Evolutionary conservation across 2,113 vertebrate genomes (phyloP), one percentile per base, ranked within the genome.

Genomic region (Peromyscus leucopus): DNA sequence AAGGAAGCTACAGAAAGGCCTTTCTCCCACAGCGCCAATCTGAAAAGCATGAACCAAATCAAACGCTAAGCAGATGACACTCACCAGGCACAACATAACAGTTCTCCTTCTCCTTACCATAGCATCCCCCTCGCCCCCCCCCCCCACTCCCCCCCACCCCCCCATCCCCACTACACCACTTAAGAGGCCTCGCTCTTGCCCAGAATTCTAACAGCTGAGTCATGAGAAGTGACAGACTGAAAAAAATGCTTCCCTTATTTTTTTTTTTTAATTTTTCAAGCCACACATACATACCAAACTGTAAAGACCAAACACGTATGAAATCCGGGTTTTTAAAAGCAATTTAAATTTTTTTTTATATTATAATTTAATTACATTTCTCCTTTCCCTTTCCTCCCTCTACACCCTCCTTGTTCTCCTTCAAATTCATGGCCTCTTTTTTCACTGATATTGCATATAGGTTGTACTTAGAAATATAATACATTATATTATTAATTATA

Each of bases 171-270:
- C 9, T 36, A 55, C 16, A 22, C 17, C 39, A 78, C 74, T 55
- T 51, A 46, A 12, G 10, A 92, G 55, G 92, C 83, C 71, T 88
- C 31, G 7, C 39, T 42, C 87, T 55, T 42, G 15, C 63, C 75
- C 71, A 95, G 93, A 84, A 94, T 75, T 69, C 51, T 72, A 90
- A 61, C 33, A 89, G 36, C 93, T 79, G 74, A 96, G 69, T 83
- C 89, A 94, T 36, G 36, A 96, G 69, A 94, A 83, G 75, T 22
- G 46, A 91, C 79, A 94, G 82, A 55, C 65, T 42, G 39, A 94
- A 89, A 89, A 93, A 91, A 79, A 61, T 65, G 69, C 3, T 55
- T 82, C 31, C 75, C 21, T 69, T n/a, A 36, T 71, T 84, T 91
- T 67, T 91, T 91, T 90, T 89, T 90, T 86, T 51, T 48, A 48